Percentiles rank a stretch among this genome's conserved stretches.
These are phyloP conservation scores for Drosophila nigrodunni DNA, from an alignment of 1,140 invertebrate genomes.

Conservation along the genomic window DNA sequence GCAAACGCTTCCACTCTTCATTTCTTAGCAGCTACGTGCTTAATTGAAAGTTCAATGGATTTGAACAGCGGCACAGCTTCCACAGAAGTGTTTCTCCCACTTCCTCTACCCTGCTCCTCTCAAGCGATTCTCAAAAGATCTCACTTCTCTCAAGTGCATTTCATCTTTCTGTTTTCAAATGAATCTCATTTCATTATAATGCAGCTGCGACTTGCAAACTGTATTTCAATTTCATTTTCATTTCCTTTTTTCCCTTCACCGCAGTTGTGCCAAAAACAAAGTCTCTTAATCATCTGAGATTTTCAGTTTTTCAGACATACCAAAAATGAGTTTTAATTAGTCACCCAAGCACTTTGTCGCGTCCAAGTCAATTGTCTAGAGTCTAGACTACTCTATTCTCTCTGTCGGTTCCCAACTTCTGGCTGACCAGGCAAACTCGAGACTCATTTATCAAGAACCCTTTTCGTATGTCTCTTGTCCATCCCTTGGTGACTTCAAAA, in stretches of 20 bases:
- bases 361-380: slow-evolving; percentile 39
- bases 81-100: slow-evolving; percentile 22
- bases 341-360: slow-evolving; percentile 33
- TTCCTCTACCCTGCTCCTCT: not conserved
- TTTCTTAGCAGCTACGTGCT: slow-evolving; percentile 44
- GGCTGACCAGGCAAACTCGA: slow-evolving; percentile 21
- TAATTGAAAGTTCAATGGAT: slow-evolving; percentile 66
- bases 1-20: slow-evolving; percentile 4
- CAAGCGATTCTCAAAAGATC: slow-evolving; percentile 9
- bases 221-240: slow-evolving; percentile 1
- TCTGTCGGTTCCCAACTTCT: not conserved
- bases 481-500: not conserved
- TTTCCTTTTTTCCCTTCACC: not conserved
- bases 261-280: slow-evolving; percentile 17
- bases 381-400: slow-evolving; percentile 17
- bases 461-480: not conserved
- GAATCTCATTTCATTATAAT: slow-evolving; percentile 17
- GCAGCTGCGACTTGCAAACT: slow-evolving; percentile 38
- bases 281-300: slow-evolving; percentile 26
- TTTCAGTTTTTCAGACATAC: slow-evolving; percentile 9
- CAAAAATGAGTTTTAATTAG: slow-evolving; percentile 39
- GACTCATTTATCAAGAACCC: slow-evolving; percentile 2
- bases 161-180: slow-evolving; percentile 26
- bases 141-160: slow-evolving; percentile 36
- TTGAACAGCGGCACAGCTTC: slow-evolving; percentile 42